phyloP scores from a whole-genome alignment of 2,113 vertebrate genomes.

The Nerophis ophidion region DNA sequence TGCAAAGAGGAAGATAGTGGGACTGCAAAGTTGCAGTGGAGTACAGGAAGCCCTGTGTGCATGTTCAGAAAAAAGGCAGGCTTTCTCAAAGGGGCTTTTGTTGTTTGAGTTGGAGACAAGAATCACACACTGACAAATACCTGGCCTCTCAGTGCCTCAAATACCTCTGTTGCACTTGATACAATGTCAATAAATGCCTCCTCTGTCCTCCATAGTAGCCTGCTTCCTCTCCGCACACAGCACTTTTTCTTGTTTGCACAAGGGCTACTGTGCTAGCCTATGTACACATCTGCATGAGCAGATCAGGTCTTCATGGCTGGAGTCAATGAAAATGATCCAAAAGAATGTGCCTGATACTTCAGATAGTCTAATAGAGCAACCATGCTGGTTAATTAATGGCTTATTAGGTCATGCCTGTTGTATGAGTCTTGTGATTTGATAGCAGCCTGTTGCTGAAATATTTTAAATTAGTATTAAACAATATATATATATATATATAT shows the following conservation, averaged over 20 bases:
- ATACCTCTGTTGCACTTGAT: conserved; percentile 67
- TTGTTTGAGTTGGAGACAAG: conserved; percentile 74
- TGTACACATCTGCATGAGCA: conserved; percentile 52
- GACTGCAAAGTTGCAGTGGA: conserved; percentile 61
- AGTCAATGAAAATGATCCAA: conserved; percentile 18
- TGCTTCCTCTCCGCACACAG: conserved; percentile 45
- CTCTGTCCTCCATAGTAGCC: conserved; percentile 61
- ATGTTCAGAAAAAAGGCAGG: conserved; percentile 68
- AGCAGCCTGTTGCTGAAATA: too few relatives aligned
- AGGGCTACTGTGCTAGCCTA: conserved; percentile 57
- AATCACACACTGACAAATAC: conserved; percentile 78
- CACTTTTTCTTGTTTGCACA: conserved; percentile 48
- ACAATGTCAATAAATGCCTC: conserved; percentile 70
- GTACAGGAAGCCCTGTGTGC: conserved; percentile 83
- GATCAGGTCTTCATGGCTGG: conserved; percentile 32
- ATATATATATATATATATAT: too few relatives aligned
- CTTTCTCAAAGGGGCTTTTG: conserved; percentile 89
- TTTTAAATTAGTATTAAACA: too few relatives aligned
- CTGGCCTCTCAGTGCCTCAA: conserved; percentile 75
- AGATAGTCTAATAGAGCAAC: not conserved
- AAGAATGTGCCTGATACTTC: not conserved
- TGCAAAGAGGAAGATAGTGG: conserved; percentile 15
- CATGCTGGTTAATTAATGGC: too few relatives aligned
- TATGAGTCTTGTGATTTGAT: too few relatives aligned
- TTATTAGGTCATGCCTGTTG: too few relatives aligned